phyloP scores from a whole-genome alignment of 1,140 invertebrate genomes.

The Heliothis subflexa region DNA sequence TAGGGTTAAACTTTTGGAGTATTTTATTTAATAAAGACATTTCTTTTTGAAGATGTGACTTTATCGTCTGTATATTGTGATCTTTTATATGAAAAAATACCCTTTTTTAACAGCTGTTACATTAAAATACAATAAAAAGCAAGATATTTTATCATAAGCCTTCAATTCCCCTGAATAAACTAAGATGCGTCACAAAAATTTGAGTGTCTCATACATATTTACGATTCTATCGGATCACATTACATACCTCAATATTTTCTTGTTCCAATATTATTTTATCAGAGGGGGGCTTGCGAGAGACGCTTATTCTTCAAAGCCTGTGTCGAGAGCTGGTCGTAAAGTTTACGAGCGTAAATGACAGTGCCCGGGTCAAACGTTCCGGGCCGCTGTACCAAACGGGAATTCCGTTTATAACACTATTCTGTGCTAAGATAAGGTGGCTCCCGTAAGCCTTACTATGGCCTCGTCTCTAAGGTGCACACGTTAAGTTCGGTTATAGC shows the following conservation, averaged over 20 bases:
- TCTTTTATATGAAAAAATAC: too few species aligned
- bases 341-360: conserved; percentile 55
- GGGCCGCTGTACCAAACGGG: conserved; percentile 47
- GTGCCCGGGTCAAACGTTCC: conserved; percentile 51
- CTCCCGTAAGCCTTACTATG: conserved; percentile 36
- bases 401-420: conserved; percentile 59
- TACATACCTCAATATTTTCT: conserved; percentile 50
- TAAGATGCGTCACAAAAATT: conserved; percentile 44
- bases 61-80: background rate
- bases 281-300: conserved; percentile 47
- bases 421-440: conserved; percentile 48
- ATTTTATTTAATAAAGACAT: background rate
- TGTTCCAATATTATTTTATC: conserved; percentile 56
- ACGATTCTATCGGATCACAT: conserved; percentile 50
- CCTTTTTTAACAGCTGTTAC: too few species aligned
- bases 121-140: too few species aligned
- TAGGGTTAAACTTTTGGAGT: conserved; percentile 9
- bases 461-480: conserved; percentile 28
- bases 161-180: conserved; percentile 29
- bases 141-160: background rate
- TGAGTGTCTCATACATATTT: conserved; percentile 43
- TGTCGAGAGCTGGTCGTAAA: conserved; percentile 58
- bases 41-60: background rate
- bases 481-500: conserved; percentile 26
- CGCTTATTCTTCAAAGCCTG: conserved; percentile 56